Conservation (phyloP, 2,113 vertebrate species). For the Neolamprologus sp. region DNA sequence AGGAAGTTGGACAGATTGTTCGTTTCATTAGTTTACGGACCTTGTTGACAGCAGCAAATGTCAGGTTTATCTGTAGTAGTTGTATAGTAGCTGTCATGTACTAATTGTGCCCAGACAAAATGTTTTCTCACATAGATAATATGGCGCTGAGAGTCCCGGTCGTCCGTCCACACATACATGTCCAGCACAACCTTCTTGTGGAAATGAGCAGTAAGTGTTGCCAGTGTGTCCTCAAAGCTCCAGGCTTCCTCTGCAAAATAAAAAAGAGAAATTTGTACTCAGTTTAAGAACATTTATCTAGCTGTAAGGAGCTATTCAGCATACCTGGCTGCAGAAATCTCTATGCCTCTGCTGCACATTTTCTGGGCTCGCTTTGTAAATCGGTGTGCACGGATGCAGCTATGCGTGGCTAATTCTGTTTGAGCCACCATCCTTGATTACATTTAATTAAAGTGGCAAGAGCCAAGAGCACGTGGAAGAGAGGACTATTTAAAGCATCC, state of each 20-base stretch:
- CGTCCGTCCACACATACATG: slow-evolving; percentile 91
- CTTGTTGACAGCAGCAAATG: background rate
- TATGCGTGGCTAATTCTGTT: slow-evolving; percentile 20
- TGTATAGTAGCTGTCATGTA: background rate
- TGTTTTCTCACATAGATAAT: slow-evolving; percentile 83
- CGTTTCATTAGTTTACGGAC: background rate
- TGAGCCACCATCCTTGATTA: slow-evolving; percentile 27
- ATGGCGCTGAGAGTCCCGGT: slow-evolving; percentile 84
- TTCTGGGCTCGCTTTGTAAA: background rate
- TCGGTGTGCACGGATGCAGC: slow-evolving; percentile 21
- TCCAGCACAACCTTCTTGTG: slow-evolving; percentile 87
- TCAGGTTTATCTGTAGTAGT: background rate
- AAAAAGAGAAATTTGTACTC: background rate
- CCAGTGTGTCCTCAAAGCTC: slow-evolving; percentile 85
- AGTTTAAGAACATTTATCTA: background rate
- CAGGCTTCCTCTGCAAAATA: slow-evolving; percentile 72
- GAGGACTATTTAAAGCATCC: slow-evolving; percentile 37
- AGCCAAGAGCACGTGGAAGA: slow-evolving; percentile 6
- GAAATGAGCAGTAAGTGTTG: slow-evolving; percentile 79
- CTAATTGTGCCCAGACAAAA: background rate
- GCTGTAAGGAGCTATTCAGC: background rate
- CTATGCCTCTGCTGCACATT: background rate
- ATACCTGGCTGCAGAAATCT: background rate
- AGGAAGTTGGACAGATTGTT: background rate
- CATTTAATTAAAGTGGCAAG: slow-evolving; percentile 46